phyloP scores from a whole-genome alignment of 2,113 vertebrate species.

The Chloroceryle aenea region DNA sequence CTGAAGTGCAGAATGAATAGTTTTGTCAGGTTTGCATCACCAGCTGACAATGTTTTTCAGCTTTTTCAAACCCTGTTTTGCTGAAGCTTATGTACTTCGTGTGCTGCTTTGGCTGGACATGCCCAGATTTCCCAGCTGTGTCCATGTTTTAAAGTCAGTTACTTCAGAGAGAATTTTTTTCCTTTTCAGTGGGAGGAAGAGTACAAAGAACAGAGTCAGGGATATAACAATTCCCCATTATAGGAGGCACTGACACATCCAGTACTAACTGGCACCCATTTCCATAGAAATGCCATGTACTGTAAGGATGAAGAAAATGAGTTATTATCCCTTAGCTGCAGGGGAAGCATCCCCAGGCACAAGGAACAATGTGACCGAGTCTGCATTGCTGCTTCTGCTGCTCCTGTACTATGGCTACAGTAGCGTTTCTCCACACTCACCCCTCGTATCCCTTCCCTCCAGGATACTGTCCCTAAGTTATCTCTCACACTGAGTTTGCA shows the following conservation, averaged over 20 bases:
- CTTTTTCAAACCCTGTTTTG: neutral
- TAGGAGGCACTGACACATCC: neutral
- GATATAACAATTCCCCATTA: constrained; percentile 48
- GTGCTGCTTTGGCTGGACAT: neutral
- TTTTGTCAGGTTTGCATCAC: neutral
- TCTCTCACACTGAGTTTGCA: neutral
- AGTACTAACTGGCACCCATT: constrained; percentile 49
- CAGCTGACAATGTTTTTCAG: neutral
- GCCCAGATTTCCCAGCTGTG: neutral
- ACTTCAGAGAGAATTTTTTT: constrained; percentile 20
- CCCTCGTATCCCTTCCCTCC: neutral
- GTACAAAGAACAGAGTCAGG: constrained; percentile 38
- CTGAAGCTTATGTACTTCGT: neutral
- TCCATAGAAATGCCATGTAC: constrained; percentile 52
- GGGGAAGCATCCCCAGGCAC: constrained; percentile 26
- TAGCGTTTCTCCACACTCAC: neutral
- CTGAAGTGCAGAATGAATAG: neutral
- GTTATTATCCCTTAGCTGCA: constrained; percentile 38
- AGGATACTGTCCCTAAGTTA: neutral
- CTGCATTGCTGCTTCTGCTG: constrained; percentile 28
- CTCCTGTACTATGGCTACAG: constrained; percentile 49
- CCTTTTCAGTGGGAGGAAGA: constrained; percentile 18
- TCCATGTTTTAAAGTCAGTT: constrained; percentile 28
- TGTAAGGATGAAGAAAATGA: constrained; percentile 53
- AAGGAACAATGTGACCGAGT: neutral